Conservation (phyloP, 2,113 vertebrate genomes). For the Thamnaconus septentrionalis region DNA sequence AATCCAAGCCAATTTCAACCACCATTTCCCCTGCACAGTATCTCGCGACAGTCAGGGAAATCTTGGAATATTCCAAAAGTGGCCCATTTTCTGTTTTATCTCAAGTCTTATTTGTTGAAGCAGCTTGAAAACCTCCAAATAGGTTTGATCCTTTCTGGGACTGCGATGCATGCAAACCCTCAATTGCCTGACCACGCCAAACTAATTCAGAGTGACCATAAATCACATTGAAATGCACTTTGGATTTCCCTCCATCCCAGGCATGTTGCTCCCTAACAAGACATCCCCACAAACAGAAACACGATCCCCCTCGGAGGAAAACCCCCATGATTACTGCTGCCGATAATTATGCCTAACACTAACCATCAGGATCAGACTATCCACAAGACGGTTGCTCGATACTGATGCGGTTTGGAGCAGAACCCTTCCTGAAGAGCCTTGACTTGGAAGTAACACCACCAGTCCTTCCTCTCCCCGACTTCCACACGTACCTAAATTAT, state of each 20-base stretch:
- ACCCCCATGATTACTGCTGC: conserved; percentile 53
- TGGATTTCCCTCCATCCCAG: conserved; percentile 5
- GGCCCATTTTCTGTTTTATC: background rate
- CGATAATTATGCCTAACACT: conserved; percentile 61
- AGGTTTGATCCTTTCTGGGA: conserved; percentile 5
- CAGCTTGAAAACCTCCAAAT: conserved; percentile 18
- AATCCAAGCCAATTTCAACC: conserved; percentile 26
- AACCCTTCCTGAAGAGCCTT: conserved; percentile 25
- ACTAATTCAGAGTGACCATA: conserved; percentile 32
- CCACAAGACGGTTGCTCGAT: conserved; percentile 37
- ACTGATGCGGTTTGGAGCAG: conserved; percentile 38
- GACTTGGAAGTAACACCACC: conserved; percentile 31
- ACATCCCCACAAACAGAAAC: conserved; percentile 62
- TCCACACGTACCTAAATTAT: conserved; percentile 25
- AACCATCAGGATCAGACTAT: conserved; percentile 51
- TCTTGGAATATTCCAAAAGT: background rate
- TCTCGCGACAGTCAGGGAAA: conserved; percentile 20
- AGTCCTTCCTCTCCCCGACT: conserved; percentile 16
- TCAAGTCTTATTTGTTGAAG: conserved; percentile 14
- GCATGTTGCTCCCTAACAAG: conserved; percentile 34
- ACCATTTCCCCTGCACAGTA: conserved; percentile 22
- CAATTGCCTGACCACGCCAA: conserved; percentile 20
- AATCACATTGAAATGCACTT: conserved; percentile 43
- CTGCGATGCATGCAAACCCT: background rate
- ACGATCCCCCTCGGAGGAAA: conserved; percentile 33